These are phyloP conservation scores for Isaurus tuberculatus DNA, from an alignment of 92 coral and sea anemone genomes.

Conservation along the genomic window DNA sequence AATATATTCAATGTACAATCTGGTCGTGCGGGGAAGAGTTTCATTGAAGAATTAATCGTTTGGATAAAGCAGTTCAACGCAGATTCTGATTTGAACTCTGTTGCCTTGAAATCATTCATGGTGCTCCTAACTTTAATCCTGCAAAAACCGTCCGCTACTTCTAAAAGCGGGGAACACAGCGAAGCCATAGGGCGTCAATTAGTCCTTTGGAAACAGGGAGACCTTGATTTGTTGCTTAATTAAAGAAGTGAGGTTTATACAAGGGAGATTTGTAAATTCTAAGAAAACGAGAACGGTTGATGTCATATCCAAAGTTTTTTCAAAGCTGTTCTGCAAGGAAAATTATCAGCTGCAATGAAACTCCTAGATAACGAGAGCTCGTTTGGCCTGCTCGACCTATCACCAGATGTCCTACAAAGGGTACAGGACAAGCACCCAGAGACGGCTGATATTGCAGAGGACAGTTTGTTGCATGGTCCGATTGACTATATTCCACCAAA, in stretches of 20 bases:
- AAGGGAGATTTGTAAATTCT: constrained; percentile 47
- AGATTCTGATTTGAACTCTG: constrained; percentile 29
- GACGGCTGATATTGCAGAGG: constrained; percentile 61
- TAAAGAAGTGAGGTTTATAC: constrained; percentile 66
- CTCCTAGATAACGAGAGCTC: constrained; percentile 59
- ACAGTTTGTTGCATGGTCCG: constrained; percentile 58
- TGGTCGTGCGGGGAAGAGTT: no score
- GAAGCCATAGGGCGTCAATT: constrained; percentile 18
- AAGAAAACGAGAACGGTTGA: constrained; percentile 62
- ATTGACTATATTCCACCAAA: constrained; percentile 51
- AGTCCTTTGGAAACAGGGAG: constrained; percentile 51
- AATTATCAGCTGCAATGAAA: constrained; percentile 67
- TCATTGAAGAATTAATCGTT: constrained; percentile 49
- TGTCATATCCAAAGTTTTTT: constrained; percentile 55
- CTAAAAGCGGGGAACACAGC: background rate
- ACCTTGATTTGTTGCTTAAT: constrained; percentile 35
- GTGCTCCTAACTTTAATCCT: constrained; percentile 18
- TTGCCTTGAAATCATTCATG: constrained; percentile 48
- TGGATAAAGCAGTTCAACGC: constrained; percentile 54
- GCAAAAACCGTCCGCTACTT: constrained; percentile 36
- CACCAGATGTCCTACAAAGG: constrained; percentile 51
- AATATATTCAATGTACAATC: constrained; percentile 61
- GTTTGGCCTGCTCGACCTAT: constrained; percentile 39
- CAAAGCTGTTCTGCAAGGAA: constrained; percentile 69
- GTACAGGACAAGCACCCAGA: constrained; percentile 56